Evolutionary conservation across 2,888 invertebrate genomes (phyloP).

Genomic region (Balanococcus diminutus): DNA sequence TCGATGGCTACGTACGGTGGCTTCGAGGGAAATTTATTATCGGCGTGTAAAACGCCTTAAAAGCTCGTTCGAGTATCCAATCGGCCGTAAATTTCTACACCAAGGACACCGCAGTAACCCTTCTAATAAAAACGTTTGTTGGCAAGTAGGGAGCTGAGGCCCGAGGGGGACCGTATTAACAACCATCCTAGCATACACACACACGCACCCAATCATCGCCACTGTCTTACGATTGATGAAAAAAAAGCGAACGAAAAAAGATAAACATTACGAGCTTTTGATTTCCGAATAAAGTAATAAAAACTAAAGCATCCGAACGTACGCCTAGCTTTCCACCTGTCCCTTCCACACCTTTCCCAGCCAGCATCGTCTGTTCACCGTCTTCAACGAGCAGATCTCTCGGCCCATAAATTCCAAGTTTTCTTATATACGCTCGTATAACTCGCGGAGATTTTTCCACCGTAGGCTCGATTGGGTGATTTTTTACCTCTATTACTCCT

Average conservation of each 20-base stretch:
- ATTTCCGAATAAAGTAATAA: neutral
- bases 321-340: neutral
- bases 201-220: neutral
- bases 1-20: neutral
- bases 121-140: constrained; percentile 2
- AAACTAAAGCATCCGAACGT: neutral
- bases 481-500: neutral
- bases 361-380: neutral
- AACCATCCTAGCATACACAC: neutral
- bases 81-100: constrained; percentile 39
- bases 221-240: neutral
- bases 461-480: too few relatives aligned
- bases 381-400: neutral
- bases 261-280: constrained; percentile 13
- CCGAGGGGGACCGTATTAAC: neutral
- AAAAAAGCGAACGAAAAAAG: neutral
- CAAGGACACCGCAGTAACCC: neutral
- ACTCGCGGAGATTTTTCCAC: neutral
- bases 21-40: constrained; percentile 18
- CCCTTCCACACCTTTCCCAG: neutral
- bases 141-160: neutral
- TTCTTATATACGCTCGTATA: neutral
- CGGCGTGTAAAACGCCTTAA: constrained; percentile 38
- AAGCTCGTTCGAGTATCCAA: constrained; percentile 32
- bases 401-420: neutral